phyloP scores from a whole-genome alignment of 2,113 vertebrate species.

The Eira barbara region DNA sequence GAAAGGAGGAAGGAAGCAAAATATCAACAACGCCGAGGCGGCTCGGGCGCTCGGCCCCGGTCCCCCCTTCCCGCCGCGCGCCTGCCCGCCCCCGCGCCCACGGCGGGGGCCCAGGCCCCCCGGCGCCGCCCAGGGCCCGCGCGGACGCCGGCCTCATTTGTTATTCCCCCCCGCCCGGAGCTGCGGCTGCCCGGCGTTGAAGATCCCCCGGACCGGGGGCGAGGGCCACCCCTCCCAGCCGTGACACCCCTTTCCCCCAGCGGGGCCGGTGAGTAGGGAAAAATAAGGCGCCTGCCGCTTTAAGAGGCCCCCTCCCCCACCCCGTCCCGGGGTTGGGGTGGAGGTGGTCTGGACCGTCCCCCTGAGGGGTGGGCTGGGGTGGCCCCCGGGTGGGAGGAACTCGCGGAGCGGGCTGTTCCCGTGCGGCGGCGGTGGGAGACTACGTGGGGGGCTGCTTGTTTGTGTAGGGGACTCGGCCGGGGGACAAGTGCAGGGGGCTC shows the following conservation, averaged over 20 bases:
- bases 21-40: conserved; percentile 77
- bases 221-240: neutral
- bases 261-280: conserved; percentile 69
- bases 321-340: conserved; percentile 43
- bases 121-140: conserved; percentile 75
- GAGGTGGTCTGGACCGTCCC: conserved; percentile 68
- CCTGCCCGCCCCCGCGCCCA: conserved; percentile 42
- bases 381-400: conserved; percentile 12
- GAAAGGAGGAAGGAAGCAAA: conserved; percentile 80
- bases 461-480: conserved; percentile 28
- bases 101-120: conserved; percentile 68
- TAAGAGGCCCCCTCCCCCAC: conserved; percentile 77
- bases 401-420: neutral
- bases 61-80: conserved; percentile 30
- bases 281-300: conserved; percentile 65
- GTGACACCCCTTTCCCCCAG: conserved; percentile 52
- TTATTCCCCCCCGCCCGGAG: conserved; percentile 35
- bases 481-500: conserved; percentile 19
- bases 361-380: conserved; percentile 39
- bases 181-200: conserved; percentile 50
- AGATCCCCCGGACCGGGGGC: conserved; percentile 20
- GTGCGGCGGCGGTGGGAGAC: neutral
- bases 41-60: conserved; percentile 57
- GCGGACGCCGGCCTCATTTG: conserved; percentile 62
- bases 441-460: neutral